phyloP scores from a whole-genome alignment of 1,140 invertebrate species.

The Aphelenchoides besseyi region DNA sequence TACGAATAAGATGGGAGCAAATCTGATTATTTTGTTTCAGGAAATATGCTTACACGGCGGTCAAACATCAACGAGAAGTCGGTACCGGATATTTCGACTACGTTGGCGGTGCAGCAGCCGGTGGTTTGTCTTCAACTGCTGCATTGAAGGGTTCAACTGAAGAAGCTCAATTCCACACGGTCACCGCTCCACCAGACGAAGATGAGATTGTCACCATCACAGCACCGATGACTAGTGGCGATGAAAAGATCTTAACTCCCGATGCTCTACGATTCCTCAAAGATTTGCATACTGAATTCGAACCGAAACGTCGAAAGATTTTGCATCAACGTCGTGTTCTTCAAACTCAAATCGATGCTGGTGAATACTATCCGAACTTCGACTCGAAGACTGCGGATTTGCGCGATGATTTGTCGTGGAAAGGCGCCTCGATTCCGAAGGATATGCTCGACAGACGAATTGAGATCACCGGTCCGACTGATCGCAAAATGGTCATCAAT shows the following conservation, averaged over 20 bases:
- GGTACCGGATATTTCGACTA: slow-evolving; percentile 64
- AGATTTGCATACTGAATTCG: slow-evolving; percentile 56
- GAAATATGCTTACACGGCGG: slow-evolving; percentile 63
- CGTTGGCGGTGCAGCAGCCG: slow-evolving; percentile 59
- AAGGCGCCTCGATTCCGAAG: slow-evolving; percentile 50
- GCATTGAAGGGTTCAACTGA: slow-evolving; percentile 63
- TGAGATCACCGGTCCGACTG: slow-evolving; percentile 64
- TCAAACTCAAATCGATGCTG: slow-evolving; percentile 50
- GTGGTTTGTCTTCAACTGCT: slow-evolving; percentile 60
- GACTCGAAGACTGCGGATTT: slow-evolving; percentile 51
- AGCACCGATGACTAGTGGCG: slow-evolving; percentile 42
- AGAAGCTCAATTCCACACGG: slow-evolving; percentile 63
- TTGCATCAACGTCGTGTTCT: slow-evolving; percentile 49
- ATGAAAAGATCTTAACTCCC: slow-evolving; percentile 60
- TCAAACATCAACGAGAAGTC: slow-evolving; percentile 65
- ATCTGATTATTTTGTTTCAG: slow-evolving; percentile 29
- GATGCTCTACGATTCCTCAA: slow-evolving; percentile 59
- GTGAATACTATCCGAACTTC: slow-evolving; percentile 59
- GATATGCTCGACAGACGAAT: slow-evolving; percentile 59
- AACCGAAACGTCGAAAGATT: slow-evolving; percentile 46
- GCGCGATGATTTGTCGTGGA: slow-evolving; percentile 49
- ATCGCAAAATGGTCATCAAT: slow-evolving; percentile 65
- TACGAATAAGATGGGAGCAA: too few relatives aligned
- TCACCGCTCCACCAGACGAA: slow-evolving; percentile 57
- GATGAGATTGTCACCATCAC: slow-evolving; percentile 61